Evolutionary conservation across 2,888 invertebrate genomes (phyloP).

Genomic region (Flexamia atlantica): DNA sequence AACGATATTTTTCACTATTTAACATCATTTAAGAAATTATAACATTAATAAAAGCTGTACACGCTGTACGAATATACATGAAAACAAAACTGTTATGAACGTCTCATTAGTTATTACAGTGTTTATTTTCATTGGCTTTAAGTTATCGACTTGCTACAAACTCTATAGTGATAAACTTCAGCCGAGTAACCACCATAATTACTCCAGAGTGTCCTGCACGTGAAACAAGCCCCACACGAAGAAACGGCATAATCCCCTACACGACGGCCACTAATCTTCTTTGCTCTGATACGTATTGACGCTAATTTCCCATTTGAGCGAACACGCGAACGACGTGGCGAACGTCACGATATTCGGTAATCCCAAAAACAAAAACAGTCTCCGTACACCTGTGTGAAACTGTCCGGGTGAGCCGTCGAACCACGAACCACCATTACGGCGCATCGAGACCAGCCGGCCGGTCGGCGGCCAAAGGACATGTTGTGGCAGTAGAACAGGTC

Average conservation of each 20-base stretch:
- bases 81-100: no score
- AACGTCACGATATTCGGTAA: conserved; percentile 3
- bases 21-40: no score
- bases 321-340: not conserved
- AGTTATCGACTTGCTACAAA: no score
- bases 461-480: conserved; percentile 32
- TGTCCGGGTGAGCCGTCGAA: conserved; percentile 5
- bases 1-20: no score
- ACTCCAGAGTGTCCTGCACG: not conserved
- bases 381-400: conserved; percentile 6
- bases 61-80: no score
- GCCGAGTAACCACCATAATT: no score
- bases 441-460: conserved; percentile 19
- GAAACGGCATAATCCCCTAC: not conserved
- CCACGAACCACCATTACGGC: conserved; percentile 33
- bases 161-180: no score
- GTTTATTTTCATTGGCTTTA: no score
- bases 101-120: no score
- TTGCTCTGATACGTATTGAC: not conserved
- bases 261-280: not conserved
- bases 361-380: no score
- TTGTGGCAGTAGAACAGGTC: conserved; percentile 58
- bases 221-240: conserved; percentile 24
- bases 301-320: conserved; percentile 15
- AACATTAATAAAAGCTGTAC: no score